Evolutionary conservation across 2,113 vertebrate genomes (phyloP), one percentile per base, ranked within the genome.

Genomic region (Cacatua alba): DNA sequence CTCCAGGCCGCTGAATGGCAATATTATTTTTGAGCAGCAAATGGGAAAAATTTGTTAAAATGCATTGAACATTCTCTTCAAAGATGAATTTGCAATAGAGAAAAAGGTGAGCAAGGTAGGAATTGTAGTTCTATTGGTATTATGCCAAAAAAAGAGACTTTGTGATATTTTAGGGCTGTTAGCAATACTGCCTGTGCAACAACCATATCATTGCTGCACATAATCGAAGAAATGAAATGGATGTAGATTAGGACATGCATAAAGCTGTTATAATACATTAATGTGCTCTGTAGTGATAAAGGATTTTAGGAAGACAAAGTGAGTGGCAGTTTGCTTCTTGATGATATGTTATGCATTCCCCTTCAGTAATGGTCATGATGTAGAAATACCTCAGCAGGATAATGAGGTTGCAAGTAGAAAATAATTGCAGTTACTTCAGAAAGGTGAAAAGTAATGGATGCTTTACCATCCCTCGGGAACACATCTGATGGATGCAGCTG

Each of bases 401-500:
- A 46, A 48, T 48, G 63, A 55, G 18, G 12, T 26, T 84, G 62
- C 63, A 92, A 82, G 57, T 82, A 81, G 51, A 64, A 89, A 63
- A 85, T 16, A 49, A 55, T 55, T 87, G 28, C 31, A 24, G 17
- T 79, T 97, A 37, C 57, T 95, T 84, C 53, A 78, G 79, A 71
- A 90, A 64, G 82, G 76, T 94, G 91, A 90, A 84, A 86, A 88
- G 76, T 88, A 82, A 44, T 1, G 7, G 46, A 60, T 60, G 43
- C 33, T 89, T 70, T 57, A 41, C 51, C 15, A 5, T 43, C 71
- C 49, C 59, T 4, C 0, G 2, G 72, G 84, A 95, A 7, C 13
- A 48, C n/a, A 63, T 83, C 72, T 70, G 53, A 90, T 82, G 46
- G 67, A 84, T 88, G 59, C 88, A 92, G 89, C 57, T 81, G 87